phyloP scores from a whole-genome alignment of 2,113 vertebrate species.

The Xerus inauris region DNA sequence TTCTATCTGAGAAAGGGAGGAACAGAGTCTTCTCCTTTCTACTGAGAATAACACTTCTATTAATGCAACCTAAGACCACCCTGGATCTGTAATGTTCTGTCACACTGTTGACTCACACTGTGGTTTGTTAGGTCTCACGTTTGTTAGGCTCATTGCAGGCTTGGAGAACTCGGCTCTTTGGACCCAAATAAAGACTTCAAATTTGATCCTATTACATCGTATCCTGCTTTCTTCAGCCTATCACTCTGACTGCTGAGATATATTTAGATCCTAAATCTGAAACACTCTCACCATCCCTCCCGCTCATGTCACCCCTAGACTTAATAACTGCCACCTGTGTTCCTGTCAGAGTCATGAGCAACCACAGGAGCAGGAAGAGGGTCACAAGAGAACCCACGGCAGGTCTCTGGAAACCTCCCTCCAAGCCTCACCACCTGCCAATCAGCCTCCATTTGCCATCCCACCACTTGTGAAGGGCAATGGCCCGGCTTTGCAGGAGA shows the following conservation, averaged over 20 bases:
- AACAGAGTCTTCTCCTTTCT: neutral
- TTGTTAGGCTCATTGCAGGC: neutral
- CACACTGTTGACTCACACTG: neutral
- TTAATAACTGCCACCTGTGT: neutral
- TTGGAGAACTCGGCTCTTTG: neutral
- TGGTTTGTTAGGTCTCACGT: fast-evolving
- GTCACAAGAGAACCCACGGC: fast-evolving
- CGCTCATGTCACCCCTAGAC: neutral
- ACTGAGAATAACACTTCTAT: neutral
- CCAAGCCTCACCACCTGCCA: neutral
- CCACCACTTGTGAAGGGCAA: fast-evolving
- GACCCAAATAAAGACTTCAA: neutral
- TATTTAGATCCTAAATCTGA: neutral
- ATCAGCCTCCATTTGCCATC: neutral
- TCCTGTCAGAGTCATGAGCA: neutral
- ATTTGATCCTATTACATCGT: neutral
- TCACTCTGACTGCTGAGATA: neutral
- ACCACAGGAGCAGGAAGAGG: neutral
- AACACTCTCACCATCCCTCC: neutral
- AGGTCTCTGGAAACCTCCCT: neutral
- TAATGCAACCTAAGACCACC: neutral
- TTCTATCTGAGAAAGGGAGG: neutral
- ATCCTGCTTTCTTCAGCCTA: neutral
- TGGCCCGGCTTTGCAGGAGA: no score
- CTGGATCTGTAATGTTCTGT: neutral